Evolutionary conservation across 2,113 vertebrate genomes (phyloP), one percentile per base, ranked within the genome.

Genomic region (Gasterosteus nipponicus): DNA sequence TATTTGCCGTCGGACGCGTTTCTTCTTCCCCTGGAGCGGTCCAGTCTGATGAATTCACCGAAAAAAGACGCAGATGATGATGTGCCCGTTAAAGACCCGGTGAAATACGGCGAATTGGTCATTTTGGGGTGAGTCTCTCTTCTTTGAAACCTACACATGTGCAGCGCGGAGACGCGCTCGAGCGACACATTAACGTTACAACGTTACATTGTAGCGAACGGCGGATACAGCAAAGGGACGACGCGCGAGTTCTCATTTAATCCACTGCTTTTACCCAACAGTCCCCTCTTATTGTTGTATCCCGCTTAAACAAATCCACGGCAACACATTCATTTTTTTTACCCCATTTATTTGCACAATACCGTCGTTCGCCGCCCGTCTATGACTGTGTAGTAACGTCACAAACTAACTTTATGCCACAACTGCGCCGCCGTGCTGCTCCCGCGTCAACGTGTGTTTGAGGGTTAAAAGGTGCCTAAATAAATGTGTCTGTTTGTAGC

Each of bases 81-180:
- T 91, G 95, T 96, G 88, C 96, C 95, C 80, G 92, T 94, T 90
- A 98, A 98, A 95, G 97, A 98, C 93, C 96, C 96, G 84, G 94
- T 97, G 81, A 98, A 97, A 94, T 98, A 98, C 89, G 97, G 97
- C 77, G 97, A 98, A 87, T 92, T 98, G 92, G 95, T 98, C 92
- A 96, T 98, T 35, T 91, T 98, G 87, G 97, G 97, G 97, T 98
- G 91, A 97, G 97, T 95, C 69, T 64, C 19, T 22, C 66, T 38
- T 38, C 7, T 38, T 38, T 38, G 5, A 9, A 53, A 56, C 79
- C 44, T 67, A 35, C 51, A 39, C 59, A 10, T 31, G 58, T 70
- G 65, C 54, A 12, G 72, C 65, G 70, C 60, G 39, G 53, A 29
- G 47, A 78, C 69, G 15, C 35, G 67, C 62, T 73, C 38, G 63